Base-by-base conservation (phyloP, 2,888 invertebrate species). In the Nysson spinosus region DNA sequence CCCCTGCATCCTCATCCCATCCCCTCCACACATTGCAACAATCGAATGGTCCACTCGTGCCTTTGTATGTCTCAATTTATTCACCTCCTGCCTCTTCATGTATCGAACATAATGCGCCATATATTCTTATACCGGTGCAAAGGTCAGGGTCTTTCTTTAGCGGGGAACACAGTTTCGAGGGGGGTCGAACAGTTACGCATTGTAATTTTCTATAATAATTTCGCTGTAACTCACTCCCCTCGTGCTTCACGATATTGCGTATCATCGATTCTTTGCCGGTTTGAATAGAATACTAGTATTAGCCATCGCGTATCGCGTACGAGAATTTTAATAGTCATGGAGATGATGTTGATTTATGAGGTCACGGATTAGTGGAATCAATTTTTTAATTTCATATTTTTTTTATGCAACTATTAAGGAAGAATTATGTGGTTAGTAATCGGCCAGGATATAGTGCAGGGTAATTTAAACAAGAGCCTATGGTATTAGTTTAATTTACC, bases 201-300 rank as follows among this genome's bases (percentile, higher is more conserved):
- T 34, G 64, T 67, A 64, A 73, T 73, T 75, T 69, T 55, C 51
- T 49, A 62, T 50, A 62, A 75, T 68, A 68, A 75, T 70, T 70
- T 64, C 60, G 46, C 42, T 50, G 34, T 55, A 54, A 28, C 47
- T 43, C 52, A 65, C 55, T 42, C 63, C 47, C 66, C 17, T 14
- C 42, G 42, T 20, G 46, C 24, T 9, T 42, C 56, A 24, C 61
- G 22, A 49, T 54, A 37, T 56, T 43, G 56, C 40, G 42, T 26
- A 42, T 47, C 35, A 39, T 19, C 47, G 16, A n/a, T 43, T 9
- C 56, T 35, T 42, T 56, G n/a, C n/a, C 35, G 57, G 26, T 17
- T 56, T 35, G 56, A 60, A 54, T 46, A 46, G 39, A 40, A 30
- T 20, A 47, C 20, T 43, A 35, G 30, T 30, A 28, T 30, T 22